Evolutionary conservation across 1,140 invertebrate genomes (phyloP).

Genomic region (Stegodyphus dumicola): DNA sequence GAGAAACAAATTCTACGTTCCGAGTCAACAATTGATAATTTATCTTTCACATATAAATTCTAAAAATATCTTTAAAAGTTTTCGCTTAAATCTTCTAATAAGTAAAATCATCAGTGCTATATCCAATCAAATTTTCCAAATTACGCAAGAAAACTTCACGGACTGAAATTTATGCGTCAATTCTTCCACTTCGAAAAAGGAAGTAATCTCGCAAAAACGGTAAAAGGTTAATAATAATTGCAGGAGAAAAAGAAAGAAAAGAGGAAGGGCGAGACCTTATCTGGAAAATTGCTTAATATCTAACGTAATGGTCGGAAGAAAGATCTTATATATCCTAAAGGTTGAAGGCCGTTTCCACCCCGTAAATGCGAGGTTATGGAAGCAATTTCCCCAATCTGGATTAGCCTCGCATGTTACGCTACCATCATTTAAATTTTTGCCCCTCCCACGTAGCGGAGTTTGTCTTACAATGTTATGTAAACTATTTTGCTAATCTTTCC

Average conservation of each 20-base stretch:
- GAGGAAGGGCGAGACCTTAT: slow-evolving; percentile 27
- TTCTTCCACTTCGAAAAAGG: not conserved
- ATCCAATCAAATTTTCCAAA: too few species aligned
- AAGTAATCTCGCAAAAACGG: slow-evolving; percentile 3
- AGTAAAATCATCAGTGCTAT: too few species aligned
- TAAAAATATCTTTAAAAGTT: too few species aligned
- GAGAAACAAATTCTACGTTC: too few species aligned
- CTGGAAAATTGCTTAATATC: slow-evolving; percentile 46
- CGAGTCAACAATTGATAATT: too few species aligned
- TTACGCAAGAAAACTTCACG: too few species aligned
- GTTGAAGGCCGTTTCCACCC: not conserved
- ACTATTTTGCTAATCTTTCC: too few species aligned
- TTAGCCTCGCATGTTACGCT: not conserved
- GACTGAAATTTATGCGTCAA: too few species aligned
- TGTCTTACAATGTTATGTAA: not conserved
- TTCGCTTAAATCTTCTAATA: too few species aligned
- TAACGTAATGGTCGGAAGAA: slow-evolving; percentile 28
- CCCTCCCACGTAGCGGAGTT: not conserved
- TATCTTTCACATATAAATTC: too few species aligned
- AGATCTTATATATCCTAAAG: slow-evolving; percentile 5
- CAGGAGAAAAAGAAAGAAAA: not conserved
- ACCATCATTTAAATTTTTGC: slow-evolving; percentile 20
- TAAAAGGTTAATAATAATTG: slow-evolving; percentile 28
- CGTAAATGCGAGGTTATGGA: too few species aligned
- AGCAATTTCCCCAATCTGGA: too few species aligned